These are phyloP conservation scores for Augiades crinisus DNA, from an alignment of 2,888 invertebrate genomes.

Conservation along the genomic window DNA sequence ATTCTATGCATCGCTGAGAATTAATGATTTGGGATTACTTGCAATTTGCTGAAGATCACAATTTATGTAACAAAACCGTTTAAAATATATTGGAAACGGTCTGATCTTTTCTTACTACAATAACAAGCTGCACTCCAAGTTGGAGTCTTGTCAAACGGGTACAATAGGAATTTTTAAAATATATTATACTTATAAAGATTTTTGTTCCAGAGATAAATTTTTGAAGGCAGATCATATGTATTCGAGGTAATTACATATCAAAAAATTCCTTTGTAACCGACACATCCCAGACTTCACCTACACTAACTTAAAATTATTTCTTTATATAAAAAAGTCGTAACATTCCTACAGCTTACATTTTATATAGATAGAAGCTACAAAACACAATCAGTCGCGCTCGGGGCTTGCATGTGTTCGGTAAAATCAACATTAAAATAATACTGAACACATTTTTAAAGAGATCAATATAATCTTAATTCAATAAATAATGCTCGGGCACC, in stretches of 20 bases:
- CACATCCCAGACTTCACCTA: background rate
- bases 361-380: constrained; percentile 59
- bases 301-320: constrained; percentile 43
- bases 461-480: constrained; percentile 2
- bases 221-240: constrained; percentile 3
- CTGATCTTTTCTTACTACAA: background rate
- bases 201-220: background rate
- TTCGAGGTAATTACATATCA: constrained; percentile 5
- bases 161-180: constrained; percentile 11
- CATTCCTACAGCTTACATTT: constrained; percentile 50
- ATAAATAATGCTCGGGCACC: too few relatives aligned
- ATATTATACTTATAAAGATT: background rate
- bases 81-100: background rate
- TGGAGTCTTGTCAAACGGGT: constrained; percentile 20
- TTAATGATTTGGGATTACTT: too few relatives aligned
- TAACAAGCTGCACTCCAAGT: constrained; percentile 21
- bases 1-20: too few relatives aligned
- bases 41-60: too few relatives aligned
- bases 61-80: background rate
- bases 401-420: constrained; percentile 45
- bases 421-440: constrained; percentile 6
- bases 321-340: constrained; percentile 56
- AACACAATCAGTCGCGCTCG: constrained; percentile 58
- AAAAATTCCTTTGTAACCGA: constrained; percentile 5
- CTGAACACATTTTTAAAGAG: constrained; percentile 20